A percentile compares a stretch with the other conserved stretches of the same genome.
Evolutionary conservation across 2,113 vertebrate genomes (phyloP).

Genomic region (Leptobrachium ailaonicum): DNA sequence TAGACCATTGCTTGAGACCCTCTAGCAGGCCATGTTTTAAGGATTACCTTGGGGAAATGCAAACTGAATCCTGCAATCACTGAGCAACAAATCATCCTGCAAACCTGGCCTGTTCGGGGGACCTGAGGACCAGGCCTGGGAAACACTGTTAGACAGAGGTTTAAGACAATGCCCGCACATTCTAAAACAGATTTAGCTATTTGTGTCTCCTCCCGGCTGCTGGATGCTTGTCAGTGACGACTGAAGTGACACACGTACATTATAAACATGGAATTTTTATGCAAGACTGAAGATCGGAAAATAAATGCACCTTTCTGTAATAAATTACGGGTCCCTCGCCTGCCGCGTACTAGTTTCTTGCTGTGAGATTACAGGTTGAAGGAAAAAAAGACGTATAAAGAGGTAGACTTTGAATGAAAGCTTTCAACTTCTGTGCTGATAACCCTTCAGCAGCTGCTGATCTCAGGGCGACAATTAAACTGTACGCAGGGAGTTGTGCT

Average conservation of each 20-base stretch:
- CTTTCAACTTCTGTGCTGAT: constrained; percentile 1
- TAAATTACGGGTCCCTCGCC: background rate
- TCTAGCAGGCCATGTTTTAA: too few species aligned
- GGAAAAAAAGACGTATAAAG: background rate
- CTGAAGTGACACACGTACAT: background rate
- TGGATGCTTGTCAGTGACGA: background rate
- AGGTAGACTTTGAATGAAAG: background rate
- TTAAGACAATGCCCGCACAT: too few species aligned
- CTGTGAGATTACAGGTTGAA: constrained; percentile 2
- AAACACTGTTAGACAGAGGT: too few species aligned
- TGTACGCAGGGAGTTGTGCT: background rate
- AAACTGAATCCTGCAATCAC: too few species aligned
- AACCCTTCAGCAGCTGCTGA: constrained; percentile 2
- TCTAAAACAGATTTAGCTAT: too few species aligned
- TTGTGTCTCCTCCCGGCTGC: too few species aligned
- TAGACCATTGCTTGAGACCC: too few species aligned
- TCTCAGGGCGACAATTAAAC: constrained; percentile 1
- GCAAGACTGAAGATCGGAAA: background rate
- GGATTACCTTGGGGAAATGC: too few species aligned
- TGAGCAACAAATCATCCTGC: too few species aligned
- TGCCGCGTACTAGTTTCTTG: background rate
- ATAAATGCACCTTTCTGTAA: background rate
- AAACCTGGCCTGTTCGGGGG: too few species aligned
- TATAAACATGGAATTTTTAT: background rate
- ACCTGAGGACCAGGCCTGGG: too few species aligned